Evolutionary conservation across 1,140 invertebrate genomes (phyloP).

Genomic region (Eriocheir sinensis): DNA sequence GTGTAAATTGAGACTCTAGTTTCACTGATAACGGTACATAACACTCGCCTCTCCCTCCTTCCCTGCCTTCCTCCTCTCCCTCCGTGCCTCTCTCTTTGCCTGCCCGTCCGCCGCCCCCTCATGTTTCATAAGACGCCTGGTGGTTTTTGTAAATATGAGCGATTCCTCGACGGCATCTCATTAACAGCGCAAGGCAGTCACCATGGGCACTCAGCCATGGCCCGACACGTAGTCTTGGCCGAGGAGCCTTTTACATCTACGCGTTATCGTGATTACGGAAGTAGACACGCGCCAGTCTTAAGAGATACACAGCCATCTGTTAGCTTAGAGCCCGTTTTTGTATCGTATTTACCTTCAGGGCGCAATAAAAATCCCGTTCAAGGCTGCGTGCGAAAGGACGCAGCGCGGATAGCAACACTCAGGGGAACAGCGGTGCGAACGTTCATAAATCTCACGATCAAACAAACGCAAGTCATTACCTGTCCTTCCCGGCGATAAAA

Average conservation of each 20-base stretch:
- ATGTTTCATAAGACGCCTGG: not conserved
- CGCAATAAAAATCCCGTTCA: not conserved
- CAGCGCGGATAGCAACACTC: not conserved
- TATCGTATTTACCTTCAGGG: slow-evolving; percentile 15
- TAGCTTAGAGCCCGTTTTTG: slow-evolving; percentile 20
- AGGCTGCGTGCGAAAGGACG: not conserved
- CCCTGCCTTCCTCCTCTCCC: not conserved
- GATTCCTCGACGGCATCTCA: not conserved
- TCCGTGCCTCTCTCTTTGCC: not conserved
- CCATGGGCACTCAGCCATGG: not conserved
- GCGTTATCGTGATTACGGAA: not conserved
- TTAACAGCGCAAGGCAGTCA: not conserved
- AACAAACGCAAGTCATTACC: slow-evolving; percentile 23
- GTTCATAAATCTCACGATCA: not conserved
- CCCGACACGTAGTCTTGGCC: not conserved
- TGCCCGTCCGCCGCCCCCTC: not conserved
- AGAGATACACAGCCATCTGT: slow-evolving; percentile 12
- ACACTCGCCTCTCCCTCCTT: not conserved
- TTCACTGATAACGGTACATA: slow-evolving; percentile 25
- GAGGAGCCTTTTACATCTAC: not conserved
- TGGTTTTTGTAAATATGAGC: not conserved
- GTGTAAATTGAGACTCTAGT: slow-evolving; percentile 25
- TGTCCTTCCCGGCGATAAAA: not conserved
- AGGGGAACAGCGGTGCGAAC: not conserved
- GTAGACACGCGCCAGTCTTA: not conserved